A percentile compares a stretch with the other conserved stretches of the same genome.
Evolutionary conservation across 1,140 invertebrate species (phyloP).

Genomic region (Uloborus diversus): DNA sequence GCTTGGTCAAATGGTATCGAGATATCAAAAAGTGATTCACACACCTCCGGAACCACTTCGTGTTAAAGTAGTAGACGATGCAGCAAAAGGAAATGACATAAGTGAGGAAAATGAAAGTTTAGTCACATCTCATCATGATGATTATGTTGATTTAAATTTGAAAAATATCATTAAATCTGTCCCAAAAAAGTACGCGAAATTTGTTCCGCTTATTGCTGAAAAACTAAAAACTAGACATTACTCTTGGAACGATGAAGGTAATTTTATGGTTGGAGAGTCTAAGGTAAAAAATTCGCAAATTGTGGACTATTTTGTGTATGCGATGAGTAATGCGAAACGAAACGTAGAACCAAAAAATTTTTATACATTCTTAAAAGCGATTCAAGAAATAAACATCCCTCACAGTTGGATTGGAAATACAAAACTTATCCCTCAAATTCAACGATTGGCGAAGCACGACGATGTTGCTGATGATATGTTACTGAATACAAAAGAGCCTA

Average conservation of each 20-base stretch:
- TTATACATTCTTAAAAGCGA: background rate
- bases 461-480: too few species aligned
- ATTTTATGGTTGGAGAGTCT: background rate
- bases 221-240: conserved; percentile 2
- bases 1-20: background rate
- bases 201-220: conserved; percentile 20
- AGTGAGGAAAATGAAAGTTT: too few species aligned
- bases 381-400: background rate
- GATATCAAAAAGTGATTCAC: background rate
- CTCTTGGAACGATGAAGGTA: background rate
- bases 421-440: too few species aligned
- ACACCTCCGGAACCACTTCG: background rate
- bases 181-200: too few species aligned
- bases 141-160: too few species aligned
- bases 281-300: background rate
- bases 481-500: too few species aligned
- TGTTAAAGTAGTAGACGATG: background rate
- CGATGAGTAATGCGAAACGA: background rate
- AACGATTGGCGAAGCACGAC: too few species aligned
- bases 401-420: too few species aligned
- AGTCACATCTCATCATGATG: too few species aligned
- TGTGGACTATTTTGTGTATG: background rate
- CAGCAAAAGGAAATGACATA: background rate
- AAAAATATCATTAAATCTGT: too few species aligned
- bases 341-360: background rate